Percentiles rank a stretch among this genome's conserved stretches.
These are phyloP conservation scores for Cryptophagus acutangulus DNA, from an alignment of 2,888 invertebrate species.

Conservation along the genomic window DNA sequence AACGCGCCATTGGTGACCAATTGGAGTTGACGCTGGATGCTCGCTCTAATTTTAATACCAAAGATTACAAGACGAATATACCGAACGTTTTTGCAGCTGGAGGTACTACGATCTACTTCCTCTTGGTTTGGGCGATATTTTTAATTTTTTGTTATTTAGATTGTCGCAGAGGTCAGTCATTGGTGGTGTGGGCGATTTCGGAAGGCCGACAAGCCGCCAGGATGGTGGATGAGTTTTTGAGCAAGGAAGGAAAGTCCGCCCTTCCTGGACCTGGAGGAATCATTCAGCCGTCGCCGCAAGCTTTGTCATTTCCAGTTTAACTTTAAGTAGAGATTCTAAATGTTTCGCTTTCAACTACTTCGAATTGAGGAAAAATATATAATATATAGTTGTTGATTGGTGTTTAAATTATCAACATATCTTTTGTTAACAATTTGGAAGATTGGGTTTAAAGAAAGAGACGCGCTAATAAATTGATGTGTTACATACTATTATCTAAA, in stretches of 20 bases:
- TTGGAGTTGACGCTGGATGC: slow-evolving; percentile 76
- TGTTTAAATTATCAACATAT: no score
- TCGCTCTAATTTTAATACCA: slow-evolving; percentile 84
- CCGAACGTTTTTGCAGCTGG: slow-evolving; percentile 92
- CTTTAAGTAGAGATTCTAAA: no score
- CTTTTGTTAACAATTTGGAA: no score
- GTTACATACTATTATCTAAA: no score
- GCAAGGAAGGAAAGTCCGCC: slow-evolving; percentile 64
- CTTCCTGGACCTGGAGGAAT: slow-evolving; percentile 94
- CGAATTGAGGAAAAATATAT: no score
- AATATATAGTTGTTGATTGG: no score
- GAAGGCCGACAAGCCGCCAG: slow-evolving; percentile 98
- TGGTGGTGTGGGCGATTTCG: slow-evolving; percentile 97
- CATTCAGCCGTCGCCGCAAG: slow-evolving; percentile 47
- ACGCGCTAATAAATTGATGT: no score
- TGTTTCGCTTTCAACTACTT: no score
- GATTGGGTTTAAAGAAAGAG: no score
- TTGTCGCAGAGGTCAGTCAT: slow-evolving; percentile 96
- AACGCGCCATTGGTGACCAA: slow-evolving; percentile 81
- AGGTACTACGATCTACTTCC: no score
- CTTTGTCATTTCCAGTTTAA: slow-evolving; percentile 40
- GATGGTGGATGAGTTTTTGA: slow-evolving; percentile 80
- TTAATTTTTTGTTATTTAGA: slow-evolving; percentile 63
- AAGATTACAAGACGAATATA: slow-evolving; percentile 88
- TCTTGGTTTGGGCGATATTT: no score